Evolutionary conservation across 2,797 vertebrate species (phyloP), one percentile per base, ranked within the genome.

Genomic region (Alauda arvensis): DNA sequence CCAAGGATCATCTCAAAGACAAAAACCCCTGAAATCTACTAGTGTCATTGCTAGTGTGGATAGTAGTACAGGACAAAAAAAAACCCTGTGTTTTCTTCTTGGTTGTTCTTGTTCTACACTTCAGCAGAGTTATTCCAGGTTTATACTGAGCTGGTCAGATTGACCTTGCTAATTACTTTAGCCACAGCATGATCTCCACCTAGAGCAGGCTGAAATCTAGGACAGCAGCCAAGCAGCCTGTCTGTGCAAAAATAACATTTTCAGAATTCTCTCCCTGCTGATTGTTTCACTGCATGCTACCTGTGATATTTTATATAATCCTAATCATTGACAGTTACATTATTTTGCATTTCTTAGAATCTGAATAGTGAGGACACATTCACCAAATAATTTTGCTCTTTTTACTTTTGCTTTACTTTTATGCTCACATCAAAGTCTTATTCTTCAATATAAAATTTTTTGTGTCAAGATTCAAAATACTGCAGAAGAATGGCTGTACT

Each of bases 81-180:
- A 5, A 17, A 15, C 37, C 37, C 8, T 15, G 20, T 20, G 15
- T 77, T 89, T 88, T 75, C 72, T 71, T 74, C 31, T 61, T 1
- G 5, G 28, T 65, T 3, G 1, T 43, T 77, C 39, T 46, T 46
- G 37, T 51, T 80, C 48, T 48, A 29, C 33, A 29, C 65, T 79
- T 61, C 28, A 25, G 40, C 18, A 78, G 55, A 71, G 8, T 85
- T 88, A 74, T 72, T 83, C n/a, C 39, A 74, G 76, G 20, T 82
- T 88, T 84, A 55, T 55, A 82, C 46, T 72, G 56, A 93, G 46
- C 56, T 77, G 46, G 76, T 82, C 43, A 92, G 81, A 84, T 37
- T 88, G 86, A 86, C 78, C 43, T 91, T 89, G 68, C 63, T 89
- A 83, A 91, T 85, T 86, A 82, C 78, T 84, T 89, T 60, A 90